Evolutionary conservation across 1,140 invertebrate species (phyloP).

Genomic region (Campoletis sonorensis): DNA sequence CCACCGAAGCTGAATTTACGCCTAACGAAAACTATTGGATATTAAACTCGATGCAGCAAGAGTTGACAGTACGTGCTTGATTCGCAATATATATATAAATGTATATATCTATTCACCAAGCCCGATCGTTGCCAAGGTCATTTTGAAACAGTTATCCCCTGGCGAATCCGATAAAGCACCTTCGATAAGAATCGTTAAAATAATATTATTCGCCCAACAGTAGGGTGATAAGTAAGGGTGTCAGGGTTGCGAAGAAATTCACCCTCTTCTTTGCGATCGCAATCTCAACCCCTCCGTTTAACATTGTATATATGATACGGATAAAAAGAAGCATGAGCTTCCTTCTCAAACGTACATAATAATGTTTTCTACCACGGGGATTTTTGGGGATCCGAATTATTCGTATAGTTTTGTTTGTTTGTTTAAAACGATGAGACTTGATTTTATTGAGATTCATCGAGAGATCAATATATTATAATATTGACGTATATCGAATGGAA

Average conservation of each 20-base stretch:
- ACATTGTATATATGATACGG: not conserved
- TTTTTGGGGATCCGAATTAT: too few relatives aligned
- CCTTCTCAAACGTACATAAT: not conserved
- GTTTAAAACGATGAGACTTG: too few relatives aligned
- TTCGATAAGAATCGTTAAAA: constrained; percentile 19
- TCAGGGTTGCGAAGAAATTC: not conserved
- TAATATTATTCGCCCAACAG: constrained; percentile 6
- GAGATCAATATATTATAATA: too few relatives aligned
- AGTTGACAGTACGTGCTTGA: not conserved
- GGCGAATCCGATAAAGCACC: not conserved
- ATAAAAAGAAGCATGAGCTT: not conserved
- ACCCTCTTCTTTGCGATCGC: not conserved
- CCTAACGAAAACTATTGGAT: not conserved
- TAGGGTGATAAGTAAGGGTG: not conserved
- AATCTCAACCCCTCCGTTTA: not conserved
- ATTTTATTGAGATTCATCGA: not conserved
- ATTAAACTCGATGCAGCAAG: not conserved
- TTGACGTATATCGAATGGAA: too few relatives aligned
- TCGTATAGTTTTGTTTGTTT: too few relatives aligned
- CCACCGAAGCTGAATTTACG: not conserved
- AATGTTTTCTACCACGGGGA: not conserved
- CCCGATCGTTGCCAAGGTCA: not conserved
- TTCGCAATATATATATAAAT: not conserved
- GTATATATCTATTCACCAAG: not conserved
- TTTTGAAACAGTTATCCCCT: not conserved